Conservation (phyloP, 2,113 vertebrate species). For the Geococcyx californianus region DNA sequence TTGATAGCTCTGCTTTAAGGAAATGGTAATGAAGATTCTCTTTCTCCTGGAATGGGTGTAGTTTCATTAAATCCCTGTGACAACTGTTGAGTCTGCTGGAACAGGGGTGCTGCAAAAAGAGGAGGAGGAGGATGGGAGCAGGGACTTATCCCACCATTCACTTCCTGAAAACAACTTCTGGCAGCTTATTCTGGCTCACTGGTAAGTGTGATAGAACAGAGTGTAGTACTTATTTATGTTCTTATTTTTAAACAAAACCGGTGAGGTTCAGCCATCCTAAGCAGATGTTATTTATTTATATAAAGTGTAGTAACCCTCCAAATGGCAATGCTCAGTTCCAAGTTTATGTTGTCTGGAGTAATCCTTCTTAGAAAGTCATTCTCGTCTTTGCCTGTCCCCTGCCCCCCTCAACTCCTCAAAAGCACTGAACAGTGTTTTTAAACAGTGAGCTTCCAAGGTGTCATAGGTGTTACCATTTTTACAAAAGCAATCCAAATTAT, state of each 20-base stretch:
- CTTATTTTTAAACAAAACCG: background rate
- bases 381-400: background rate
- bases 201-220: background rate
- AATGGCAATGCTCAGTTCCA: background rate
- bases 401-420: background rate
- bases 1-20: background rate
- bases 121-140: background rate
- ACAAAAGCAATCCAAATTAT: background rate
- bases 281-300: background rate
- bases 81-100: background rate
- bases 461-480: background rate
- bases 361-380: accelerated
- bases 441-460: background rate
- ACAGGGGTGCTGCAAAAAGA: background rate
- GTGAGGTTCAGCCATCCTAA: background rate
- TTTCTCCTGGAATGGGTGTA: background rate
- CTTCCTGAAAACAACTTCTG: background rate
- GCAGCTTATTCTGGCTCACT: background rate
- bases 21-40: background rate
- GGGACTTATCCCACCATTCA: background rate
- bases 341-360: background rate
- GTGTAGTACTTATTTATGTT: background rate
- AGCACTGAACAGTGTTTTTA: background rate
- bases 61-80: background rate
- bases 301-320: background rate